Evolutionary conservation across 2,113 vertebrate genomes (phyloP).

Genomic region (Stigmatopora argus): DNA sequence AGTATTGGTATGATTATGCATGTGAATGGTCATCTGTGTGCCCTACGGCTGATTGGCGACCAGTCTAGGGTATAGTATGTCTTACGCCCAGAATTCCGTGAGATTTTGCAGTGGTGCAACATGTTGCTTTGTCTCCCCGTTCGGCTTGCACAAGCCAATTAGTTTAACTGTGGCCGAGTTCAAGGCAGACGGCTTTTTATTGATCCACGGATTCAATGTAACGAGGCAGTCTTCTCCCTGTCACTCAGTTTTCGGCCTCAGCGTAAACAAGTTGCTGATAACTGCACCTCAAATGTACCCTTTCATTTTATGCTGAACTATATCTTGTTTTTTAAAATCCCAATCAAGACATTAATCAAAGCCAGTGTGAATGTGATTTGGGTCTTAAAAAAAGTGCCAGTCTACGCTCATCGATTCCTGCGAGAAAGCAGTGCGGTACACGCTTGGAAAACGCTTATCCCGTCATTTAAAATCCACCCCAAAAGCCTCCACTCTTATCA

Average conservation of each 20-base stretch:
- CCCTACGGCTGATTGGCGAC: too few relatives aligned
- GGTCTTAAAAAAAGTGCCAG: neutral
- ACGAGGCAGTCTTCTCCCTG: neutral
- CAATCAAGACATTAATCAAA: neutral
- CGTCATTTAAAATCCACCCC: neutral
- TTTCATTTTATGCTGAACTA: neutral
- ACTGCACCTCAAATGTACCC: neutral
- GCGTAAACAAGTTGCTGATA: slow-evolving; percentile 2
- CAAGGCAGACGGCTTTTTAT: slow-evolving; percentile 1
- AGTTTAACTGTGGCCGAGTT: neutral
- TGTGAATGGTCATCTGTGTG: too few relatives aligned
- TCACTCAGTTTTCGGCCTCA: neutral
- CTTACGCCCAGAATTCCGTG: too few relatives aligned
- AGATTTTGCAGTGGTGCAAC: slow-evolving; percentile 18
- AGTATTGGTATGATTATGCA: too few relatives aligned
- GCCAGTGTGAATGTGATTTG: neutral
- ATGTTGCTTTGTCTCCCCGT: slow-evolving; percentile 16
- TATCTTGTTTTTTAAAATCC: neutral
- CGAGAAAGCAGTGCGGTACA: neutral
- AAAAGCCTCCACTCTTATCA: neutral
- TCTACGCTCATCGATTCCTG: neutral
- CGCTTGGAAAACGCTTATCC: neutral
- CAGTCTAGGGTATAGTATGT: too few relatives aligned
- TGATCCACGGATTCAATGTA: slow-evolving; percentile 1
- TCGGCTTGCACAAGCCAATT: slow-evolving; percentile 15